Evolutionary conservation across 2,113 vertebrate genomes (phyloP).

Genomic region (Suncus etruscus): DNA sequence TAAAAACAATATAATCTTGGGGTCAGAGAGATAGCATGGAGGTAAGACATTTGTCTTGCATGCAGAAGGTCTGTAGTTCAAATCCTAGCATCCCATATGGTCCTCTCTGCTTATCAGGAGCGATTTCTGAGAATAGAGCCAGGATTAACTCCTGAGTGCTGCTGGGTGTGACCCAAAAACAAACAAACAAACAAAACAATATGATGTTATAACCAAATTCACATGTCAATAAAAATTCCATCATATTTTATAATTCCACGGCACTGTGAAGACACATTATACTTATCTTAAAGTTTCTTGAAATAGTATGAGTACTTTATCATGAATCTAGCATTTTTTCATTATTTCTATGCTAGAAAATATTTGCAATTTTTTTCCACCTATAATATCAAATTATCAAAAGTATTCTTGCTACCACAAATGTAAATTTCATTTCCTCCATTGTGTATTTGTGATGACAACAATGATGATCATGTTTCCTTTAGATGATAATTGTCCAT

Average conservation of each 20-base stretch:
- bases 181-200: too few relatives aligned
- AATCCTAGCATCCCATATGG: too few relatives aligned
- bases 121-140: too few relatives aligned
- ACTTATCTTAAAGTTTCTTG: not conserved
- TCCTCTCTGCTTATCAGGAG: too few relatives aligned
- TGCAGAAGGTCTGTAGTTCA: too few relatives aligned
- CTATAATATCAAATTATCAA: not conserved
- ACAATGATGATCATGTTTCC: not conserved
- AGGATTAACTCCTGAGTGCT: too few relatives aligned
- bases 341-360: not conserved
- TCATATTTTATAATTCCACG: not conserved
- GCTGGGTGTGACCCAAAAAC: too few relatives aligned
- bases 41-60: too few relatives aligned
- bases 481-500: not conserved
- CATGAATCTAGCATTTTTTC: not conserved
- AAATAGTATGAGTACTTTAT: not conserved
- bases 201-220: not conserved
- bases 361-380: not conserved
- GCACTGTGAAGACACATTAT: not conserved
- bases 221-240: not conserved
- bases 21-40: too few relatives aligned
- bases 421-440: not conserved
- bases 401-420: not conserved
- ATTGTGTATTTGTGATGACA: rapidly evolving
- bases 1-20: not conserved